These are phyloP conservation scores for Platerodrilus igneus DNA, from an alignment of 2,888 invertebrate genomes.

Conservation along the genomic window DNA sequence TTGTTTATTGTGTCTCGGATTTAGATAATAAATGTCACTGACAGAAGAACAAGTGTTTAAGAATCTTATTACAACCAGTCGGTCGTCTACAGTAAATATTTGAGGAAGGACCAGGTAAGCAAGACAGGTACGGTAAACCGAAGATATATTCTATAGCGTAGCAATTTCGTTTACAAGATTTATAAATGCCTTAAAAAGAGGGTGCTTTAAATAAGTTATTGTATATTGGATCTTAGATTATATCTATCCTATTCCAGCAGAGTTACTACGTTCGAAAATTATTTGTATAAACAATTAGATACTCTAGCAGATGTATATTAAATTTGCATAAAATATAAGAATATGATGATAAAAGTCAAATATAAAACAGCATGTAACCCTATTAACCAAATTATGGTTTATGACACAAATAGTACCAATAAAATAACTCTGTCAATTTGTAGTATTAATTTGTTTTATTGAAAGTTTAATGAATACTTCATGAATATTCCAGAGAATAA, in stretches of 20 bases:
- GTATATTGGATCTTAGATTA: too few relatives aligned
- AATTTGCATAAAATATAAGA: slow-evolving; percentile 21
- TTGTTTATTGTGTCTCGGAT: slow-evolving; percentile 14
- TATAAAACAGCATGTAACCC: slow-evolving; percentile 17
- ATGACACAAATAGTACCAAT: too few relatives aligned
- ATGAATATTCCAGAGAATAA: too few relatives aligned
- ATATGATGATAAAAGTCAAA: slow-evolving; percentile 7
- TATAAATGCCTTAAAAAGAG: too few relatives aligned
- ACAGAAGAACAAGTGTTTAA: slow-evolving; percentile 32
- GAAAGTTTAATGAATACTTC: too few relatives aligned
- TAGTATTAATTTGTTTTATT: too few relatives aligned
- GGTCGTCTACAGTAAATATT: slow-evolving; percentile 19
- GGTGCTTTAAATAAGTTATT: slow-evolving; percentile 15
- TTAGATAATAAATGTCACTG: slow-evolving; percentile 28
- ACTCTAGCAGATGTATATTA: slow-evolving; percentile 4
- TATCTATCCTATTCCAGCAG: slow-evolving; percentile 6
- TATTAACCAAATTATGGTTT: slow-evolving; percentile 11
- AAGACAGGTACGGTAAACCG: slow-evolving; percentile 13
- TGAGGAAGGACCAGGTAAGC: slow-evolving; percentile 19
- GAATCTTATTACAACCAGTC: slow-evolving; percentile 30
- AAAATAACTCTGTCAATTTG: too few relatives aligned
- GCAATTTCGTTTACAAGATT: slow-evolving; percentile 16
- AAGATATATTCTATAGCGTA: slow-evolving; percentile 9
- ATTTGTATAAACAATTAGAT: slow-evolving; percentile 3
- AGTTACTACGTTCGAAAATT: slow-evolving; percentile 2